phyloP scores from a whole-genome alignment of 1,140 invertebrate genomes.

The Drosophila santomea region DNA sequence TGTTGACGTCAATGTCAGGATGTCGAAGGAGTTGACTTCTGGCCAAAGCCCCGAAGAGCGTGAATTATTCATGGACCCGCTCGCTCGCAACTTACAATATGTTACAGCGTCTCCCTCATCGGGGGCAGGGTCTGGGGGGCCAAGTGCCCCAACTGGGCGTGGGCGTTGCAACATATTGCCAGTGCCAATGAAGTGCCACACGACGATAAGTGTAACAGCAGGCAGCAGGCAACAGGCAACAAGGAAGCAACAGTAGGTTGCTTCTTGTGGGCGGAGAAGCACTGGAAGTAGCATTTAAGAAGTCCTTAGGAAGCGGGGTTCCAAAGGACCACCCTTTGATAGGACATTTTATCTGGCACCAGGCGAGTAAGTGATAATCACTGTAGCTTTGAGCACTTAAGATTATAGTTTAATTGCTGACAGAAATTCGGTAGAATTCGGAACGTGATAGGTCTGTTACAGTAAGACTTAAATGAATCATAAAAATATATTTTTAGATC shows the following conservation, averaged over 20 bases:
- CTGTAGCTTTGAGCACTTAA: background rate
- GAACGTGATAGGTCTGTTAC: no score
- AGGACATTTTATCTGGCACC: background rate
- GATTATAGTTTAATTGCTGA: background rate
- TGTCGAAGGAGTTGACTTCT: slow-evolving; percentile 34
- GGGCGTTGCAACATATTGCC: slow-evolving; percentile 70
- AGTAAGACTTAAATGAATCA: no score
- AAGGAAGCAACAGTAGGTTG: slow-evolving; percentile 64
- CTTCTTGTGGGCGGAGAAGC: slow-evolving; percentile 31
- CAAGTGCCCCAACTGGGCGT: slow-evolving; percentile 16
- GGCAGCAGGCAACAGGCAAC: slow-evolving; percentile 63
- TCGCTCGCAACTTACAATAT: slow-evolving; percentile 62
- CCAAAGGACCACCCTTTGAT: background rate
- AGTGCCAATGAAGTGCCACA: slow-evolving; percentile 71
- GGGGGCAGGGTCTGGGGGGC: background rate
- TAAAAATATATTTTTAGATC: background rate
- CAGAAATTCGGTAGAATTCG: no score
- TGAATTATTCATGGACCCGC: slow-evolving; percentile 73
- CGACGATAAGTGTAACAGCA: slow-evolving; percentile 74
- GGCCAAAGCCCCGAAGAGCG: slow-evolving; percentile 44
- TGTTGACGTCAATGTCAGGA: slow-evolving; percentile 77
- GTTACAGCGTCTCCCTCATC: slow-evolving; percentile 11
- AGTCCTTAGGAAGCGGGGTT: background rate
- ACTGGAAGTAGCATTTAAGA: slow-evolving; percentile 1
- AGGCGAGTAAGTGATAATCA: background rate